Evolutionary conservation across 2,888 invertebrate genomes (phyloP), one percentile per base, ranked within the genome.

Genomic region (Drosophila austrosaltans): DNA sequence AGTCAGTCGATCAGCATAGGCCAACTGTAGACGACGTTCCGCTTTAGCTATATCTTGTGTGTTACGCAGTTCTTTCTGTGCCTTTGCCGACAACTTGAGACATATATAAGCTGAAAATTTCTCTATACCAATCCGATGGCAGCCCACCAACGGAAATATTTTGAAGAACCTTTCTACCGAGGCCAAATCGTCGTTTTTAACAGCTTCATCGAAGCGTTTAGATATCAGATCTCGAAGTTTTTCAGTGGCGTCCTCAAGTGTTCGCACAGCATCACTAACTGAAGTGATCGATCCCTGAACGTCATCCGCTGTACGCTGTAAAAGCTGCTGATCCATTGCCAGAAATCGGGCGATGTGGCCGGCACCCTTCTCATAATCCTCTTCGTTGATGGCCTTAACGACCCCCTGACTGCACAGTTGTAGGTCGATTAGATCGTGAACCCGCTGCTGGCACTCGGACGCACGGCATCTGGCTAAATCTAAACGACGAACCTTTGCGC

Each of bases 351-450:
- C 97, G 56, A 99, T 96, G 90, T 99, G 99, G 0, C 96, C 97
- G 10, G 99, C 99, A 64, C 98, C 95, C 93, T 97, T 96, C 92
- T 99, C 99, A 93, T 97, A 99, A 92, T 99, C 98, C 92, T 99
- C 98, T 81, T 97, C 97, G 76, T 95, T 95, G 64, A 99, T 95
- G 0, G 99, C 98, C 60, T 96, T 95, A 77, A 98, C 96, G 0
- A 99, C 99, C n/a, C 99, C 99, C 91, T 98, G 97, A 59, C 98
- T 98, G 91, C 99, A 99, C 67, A 98, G 94, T 92, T 98, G 98
- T 62, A 99, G 93, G 91, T 99, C 99, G 69, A 99, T 95, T 44
- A 99, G 94, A 91, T 99, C 99, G 87, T 98, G 97, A 0, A 99
- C 98, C 68, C 99, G 93, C 81, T 96, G 96, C 91, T 99, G 97